These are phyloP conservation scores for Himantopus leucocephalus DNA, from an alignment of 2,113 vertebrate genomes.

Conservation along the genomic window DNA sequence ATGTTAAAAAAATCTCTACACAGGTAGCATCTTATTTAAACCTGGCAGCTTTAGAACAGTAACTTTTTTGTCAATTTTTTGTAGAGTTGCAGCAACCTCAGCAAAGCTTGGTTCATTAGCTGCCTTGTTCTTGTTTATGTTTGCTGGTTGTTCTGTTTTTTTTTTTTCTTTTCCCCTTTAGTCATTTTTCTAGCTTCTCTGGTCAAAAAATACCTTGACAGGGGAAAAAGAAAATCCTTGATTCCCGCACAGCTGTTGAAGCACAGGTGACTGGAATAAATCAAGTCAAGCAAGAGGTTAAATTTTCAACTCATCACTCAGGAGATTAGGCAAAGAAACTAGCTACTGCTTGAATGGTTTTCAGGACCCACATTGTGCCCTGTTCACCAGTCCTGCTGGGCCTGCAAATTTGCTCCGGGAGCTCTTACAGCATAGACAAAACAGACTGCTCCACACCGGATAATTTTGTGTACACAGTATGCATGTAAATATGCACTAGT, in stretches of 20 bases:
- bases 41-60: not conserved
- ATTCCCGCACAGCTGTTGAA: fast-evolving
- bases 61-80: not conserved
- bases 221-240: not conserved
- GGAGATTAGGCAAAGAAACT: not conserved
- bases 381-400: not conserved
- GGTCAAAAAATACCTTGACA: not conserved
- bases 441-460: fast-evolving
- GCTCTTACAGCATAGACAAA: not conserved
- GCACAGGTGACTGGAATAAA: not conserved
- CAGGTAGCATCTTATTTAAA: slow-evolving; percentile 6
- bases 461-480: not conserved
- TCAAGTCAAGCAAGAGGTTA: not conserved
- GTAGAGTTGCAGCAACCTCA: not conserved
- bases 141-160: not conserved
- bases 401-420: not conserved
- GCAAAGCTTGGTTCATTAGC: slow-evolving; percentile 1
- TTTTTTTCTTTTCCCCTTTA: not conserved
- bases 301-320: not conserved
- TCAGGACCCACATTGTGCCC: not conserved
- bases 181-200: not conserved
- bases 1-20: not conserved
- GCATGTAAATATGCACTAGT: not conserved
- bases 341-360: not conserved
- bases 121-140: not conserved